A percentile compares a stretch with the other conserved stretches of the same genome.
Conservation (phyloP, 2,888 invertebrate genomes). For the Polyommatus iphigenia region DNA sequence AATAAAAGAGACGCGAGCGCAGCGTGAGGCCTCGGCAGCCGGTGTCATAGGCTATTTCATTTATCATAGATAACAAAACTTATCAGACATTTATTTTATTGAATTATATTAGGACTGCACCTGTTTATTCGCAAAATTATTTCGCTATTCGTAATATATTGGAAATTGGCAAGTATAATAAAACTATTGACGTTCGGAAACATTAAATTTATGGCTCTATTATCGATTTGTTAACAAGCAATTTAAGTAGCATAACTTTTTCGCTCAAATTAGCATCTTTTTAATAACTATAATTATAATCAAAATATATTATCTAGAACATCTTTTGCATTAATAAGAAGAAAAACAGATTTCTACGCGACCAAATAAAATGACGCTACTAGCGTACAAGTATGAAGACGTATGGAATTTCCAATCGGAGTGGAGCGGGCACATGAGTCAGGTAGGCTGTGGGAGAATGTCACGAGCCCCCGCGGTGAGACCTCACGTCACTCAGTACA, state of each 20-base stretch:
- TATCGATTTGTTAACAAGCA: not conserved
- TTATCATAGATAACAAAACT: slow-evolving; percentile 30
- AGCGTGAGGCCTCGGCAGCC: slow-evolving; percentile 49
- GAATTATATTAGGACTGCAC: not conserved
- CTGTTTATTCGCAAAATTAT: slow-evolving; percentile 4
- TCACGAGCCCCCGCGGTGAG: slow-evolving; percentile 58
- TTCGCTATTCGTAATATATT: not conserved
- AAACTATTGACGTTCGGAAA: not conserved
- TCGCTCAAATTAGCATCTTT: not conserved
- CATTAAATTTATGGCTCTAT: not conserved
- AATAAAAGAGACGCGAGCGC: slow-evolving; percentile 59
- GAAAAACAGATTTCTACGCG: not conserved
- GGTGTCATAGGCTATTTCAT: slow-evolving; percentile 32
- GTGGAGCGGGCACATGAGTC: slow-evolving; percentile 36
- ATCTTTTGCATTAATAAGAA: not conserved
- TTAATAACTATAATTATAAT: too few relatives aligned
- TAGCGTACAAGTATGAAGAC: slow-evolving; percentile 23
- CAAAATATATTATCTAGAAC: too few relatives aligned
- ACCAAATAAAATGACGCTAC: not conserved
- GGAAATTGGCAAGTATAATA: not conserved
- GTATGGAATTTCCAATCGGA: slow-evolving; percentile 24
- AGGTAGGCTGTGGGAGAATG: slow-evolving; percentile 63
- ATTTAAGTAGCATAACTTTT: not conserved
- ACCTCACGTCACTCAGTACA: slow-evolving; percentile 66
- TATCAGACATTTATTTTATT: slow-evolving; percentile 19